phyloP scores from a whole-genome alignment of 2,888 invertebrate species.

The Rotaria socialis region DNA sequence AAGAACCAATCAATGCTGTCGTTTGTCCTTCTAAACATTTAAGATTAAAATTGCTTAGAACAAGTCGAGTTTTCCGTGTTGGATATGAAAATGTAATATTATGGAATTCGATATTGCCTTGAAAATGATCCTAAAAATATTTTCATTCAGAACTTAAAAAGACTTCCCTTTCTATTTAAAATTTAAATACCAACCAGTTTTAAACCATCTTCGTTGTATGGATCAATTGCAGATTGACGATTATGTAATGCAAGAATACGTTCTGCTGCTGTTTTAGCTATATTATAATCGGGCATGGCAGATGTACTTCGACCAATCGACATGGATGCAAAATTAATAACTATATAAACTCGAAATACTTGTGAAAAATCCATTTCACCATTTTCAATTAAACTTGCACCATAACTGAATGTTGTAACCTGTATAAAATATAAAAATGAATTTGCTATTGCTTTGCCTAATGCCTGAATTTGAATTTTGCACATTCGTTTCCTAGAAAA shows the following conservation, averaged over 20 bases:
- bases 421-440: constrained; percentile 54
- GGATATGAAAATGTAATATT: constrained; percentile 58
- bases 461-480: constrained; percentile 56
- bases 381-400: constrained; percentile 59
- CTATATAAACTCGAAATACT: constrained; percentile 48
- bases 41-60: constrained; percentile 54
- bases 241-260: constrained; percentile 54
- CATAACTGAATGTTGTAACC: constrained; percentile 61
- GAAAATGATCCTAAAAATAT: neutral
- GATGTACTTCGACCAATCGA: constrained; percentile 60
- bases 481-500: neutral
- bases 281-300: constrained; percentile 54
- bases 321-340: constrained; percentile 61
- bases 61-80: constrained; percentile 52
- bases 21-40: neutral
- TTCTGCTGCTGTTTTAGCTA: constrained; percentile 53
- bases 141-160: neutral
- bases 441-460: constrained; percentile 50
- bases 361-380: constrained; percentile 52
- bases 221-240: constrained; percentile 52
- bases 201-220: constrained; percentile 37
- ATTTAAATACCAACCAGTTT: neutral
- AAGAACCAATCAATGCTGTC: constrained; percentile 48
- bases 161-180: neutral
- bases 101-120: constrained; percentile 48